A percentile compares a stretch with the other conserved stretches of the same genome.
Evolutionary conservation across 2,797 vertebrate genomes (phyloP).

Genomic region (Sebastes matsubarae): DNA sequence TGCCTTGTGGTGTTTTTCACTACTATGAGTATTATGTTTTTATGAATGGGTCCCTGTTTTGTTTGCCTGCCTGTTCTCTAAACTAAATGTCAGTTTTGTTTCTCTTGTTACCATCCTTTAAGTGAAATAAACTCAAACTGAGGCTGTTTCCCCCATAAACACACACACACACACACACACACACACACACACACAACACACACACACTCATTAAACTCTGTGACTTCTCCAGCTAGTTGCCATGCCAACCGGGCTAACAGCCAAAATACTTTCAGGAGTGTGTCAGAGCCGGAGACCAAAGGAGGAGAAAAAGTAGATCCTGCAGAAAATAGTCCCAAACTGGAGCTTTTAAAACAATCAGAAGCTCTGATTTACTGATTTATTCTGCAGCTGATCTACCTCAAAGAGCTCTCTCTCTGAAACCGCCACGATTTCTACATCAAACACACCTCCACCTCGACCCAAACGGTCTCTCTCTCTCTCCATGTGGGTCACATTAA

Average conservation of each 20-base stretch:
- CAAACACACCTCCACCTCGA: not conserved
- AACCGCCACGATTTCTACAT: not conserved
- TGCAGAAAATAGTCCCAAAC: not conserved
- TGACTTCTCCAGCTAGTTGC: constrained; percentile 46
- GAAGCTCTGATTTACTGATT: not conserved
- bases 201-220: constrained; percentile 10
- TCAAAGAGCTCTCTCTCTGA: not conserved
- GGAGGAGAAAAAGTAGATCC: constrained; percentile 1
- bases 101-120: not conserved
- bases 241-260: constrained; percentile 50
- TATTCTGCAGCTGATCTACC: too few relatives aligned
- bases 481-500: not conserved
- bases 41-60: too few relatives aligned
- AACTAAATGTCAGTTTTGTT: not conserved
- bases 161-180: not conserved
- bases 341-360: not conserved
- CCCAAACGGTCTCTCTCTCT: too few relatives aligned
- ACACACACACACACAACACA: not conserved
- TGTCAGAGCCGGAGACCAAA: constrained; percentile 45
- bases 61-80: too few relatives aligned
- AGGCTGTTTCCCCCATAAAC: not conserved
- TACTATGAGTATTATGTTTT: too few relatives aligned
- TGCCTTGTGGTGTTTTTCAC: rapidly evolving
- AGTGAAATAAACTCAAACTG: not conserved
- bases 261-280: constrained; percentile 60